These are phyloP conservation scores for Hirudo medicinalis DNA, from an alignment of 1,140 invertebrate species.

Conservation along the genomic window DNA sequence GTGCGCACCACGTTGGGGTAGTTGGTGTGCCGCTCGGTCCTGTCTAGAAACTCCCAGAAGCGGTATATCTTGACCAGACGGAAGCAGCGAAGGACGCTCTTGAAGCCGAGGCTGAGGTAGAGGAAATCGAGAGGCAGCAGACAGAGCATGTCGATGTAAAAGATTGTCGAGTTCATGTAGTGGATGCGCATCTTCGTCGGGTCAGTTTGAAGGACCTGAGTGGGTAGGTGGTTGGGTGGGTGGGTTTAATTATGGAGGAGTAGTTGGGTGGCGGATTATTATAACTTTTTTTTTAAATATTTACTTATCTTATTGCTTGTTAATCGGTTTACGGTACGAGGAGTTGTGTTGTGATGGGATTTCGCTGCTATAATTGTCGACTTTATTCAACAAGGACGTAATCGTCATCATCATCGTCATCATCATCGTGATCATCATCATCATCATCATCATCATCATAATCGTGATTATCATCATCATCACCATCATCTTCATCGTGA, in stretches of 20 bases:
- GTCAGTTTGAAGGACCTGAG: conserved; percentile 76
- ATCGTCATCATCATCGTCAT: no score
- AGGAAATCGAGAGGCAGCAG: conserved; percentile 91
- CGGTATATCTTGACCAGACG: conserved; percentile 93
- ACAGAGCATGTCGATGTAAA: conserved; percentile 96
- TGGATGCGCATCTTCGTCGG: conserved; percentile 78
- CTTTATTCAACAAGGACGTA: no score
- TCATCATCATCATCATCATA: no score
- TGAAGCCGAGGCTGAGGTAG: conserved; percentile 93
- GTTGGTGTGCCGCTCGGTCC: conserved; percentile 93
- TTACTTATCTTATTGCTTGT: no score
- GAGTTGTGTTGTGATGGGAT: no score
- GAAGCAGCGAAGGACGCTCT: conserved; percentile 88
- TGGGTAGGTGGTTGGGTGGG: neutral
- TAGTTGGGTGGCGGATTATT: no score
- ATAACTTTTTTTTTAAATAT: no score
- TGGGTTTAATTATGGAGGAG: neutral
- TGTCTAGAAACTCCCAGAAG: conserved; percentile 96
- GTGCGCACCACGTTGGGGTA: conserved; percentile 89
- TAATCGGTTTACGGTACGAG: no score
- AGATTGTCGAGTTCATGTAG: conserved; percentile 96
- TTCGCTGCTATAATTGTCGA: no score
- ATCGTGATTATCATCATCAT: no score
- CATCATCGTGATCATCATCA: no score
- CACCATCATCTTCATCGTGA: no score